These are phyloP conservation scores for Papilio glaucus DNA, from an alignment of 1,140 invertebrate species.

Conservation along the genomic window DNA sequence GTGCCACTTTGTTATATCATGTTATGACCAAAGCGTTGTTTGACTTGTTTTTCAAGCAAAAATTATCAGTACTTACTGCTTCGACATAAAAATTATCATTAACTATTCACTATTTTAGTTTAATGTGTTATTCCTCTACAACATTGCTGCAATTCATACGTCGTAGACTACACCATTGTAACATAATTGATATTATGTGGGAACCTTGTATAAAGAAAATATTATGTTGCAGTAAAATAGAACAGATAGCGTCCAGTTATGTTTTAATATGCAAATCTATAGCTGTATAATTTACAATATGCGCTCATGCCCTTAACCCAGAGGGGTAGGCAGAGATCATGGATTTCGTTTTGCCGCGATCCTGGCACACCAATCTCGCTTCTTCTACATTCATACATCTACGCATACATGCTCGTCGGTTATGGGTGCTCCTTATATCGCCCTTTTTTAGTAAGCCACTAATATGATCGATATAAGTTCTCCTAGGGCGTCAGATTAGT, in stretches of 20 bases:
- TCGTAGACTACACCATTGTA: not conserved
- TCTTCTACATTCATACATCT: too few relatives aligned
- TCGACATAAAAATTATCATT: not conserved
- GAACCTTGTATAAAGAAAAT: not conserved
- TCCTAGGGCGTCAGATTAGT: too few relatives aligned
- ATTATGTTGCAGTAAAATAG: not conserved
- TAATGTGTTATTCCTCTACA: not conserved
- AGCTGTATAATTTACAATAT: not conserved
- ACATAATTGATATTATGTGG: not conserved
- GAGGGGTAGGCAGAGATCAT: too few relatives aligned
- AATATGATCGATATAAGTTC: too few relatives aligned
- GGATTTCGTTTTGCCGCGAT: too few relatives aligned
- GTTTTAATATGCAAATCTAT: not conserved
- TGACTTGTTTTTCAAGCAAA: not conserved
- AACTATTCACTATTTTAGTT: not conserved
- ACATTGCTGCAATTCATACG: not conserved
- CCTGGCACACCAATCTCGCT: too few relatives aligned
- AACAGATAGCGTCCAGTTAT: not conserved
- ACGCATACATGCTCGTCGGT: too few relatives aligned
- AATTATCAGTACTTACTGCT: not conserved
- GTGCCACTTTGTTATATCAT: not conserved
- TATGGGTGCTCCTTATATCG: too few relatives aligned
- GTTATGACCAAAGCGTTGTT: not conserved
- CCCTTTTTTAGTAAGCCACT: too few relatives aligned
- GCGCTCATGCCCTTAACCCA: too few relatives aligned